Evolutionary conservation across 1,140 invertebrate genomes (phyloP).

Genomic region (Aplysia californica): DNA sequence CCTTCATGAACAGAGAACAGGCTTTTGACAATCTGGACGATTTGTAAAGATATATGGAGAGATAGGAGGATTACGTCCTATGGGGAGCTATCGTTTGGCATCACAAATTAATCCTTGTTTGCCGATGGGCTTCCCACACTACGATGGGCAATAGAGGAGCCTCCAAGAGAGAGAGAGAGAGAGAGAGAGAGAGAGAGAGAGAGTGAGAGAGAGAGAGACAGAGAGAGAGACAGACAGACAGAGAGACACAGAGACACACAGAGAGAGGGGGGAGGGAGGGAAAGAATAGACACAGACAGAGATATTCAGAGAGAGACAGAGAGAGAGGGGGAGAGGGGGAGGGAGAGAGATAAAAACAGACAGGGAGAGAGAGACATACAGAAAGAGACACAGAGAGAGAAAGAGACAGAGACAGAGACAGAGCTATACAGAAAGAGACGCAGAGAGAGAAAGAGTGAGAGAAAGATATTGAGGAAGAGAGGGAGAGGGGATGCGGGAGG

Average conservation of each 20-base stretch:
- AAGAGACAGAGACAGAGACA: neutral
- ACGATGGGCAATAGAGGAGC: too few species aligned
- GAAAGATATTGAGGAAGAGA: neutral
- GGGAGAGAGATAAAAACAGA: neutral
- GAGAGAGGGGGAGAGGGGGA: neutral
- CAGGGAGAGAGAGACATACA: neutral
- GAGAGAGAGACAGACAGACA: neutral
- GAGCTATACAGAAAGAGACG: neutral
- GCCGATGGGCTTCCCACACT: too few species aligned
- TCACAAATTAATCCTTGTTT: too few species aligned
- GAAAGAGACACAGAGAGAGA: neutral
- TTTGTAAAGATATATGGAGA: too few species aligned
- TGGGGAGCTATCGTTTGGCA: too few species aligned
- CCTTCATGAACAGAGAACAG: too few species aligned
- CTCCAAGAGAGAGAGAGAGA: neutral
- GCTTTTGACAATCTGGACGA: too few species aligned
- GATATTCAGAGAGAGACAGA: neutral
- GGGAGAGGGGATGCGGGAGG: neutral
- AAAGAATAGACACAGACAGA: neutral
- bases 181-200: neutral
- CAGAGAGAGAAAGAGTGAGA: neutral
- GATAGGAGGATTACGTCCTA: too few species aligned
- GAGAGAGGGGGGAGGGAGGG: too few species aligned
- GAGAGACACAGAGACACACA: neutral
- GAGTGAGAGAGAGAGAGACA: neutral